Evolutionary conservation across 2,797 vertebrate genomes (phyloP).

Genomic region (Alauda arvensis): DNA sequence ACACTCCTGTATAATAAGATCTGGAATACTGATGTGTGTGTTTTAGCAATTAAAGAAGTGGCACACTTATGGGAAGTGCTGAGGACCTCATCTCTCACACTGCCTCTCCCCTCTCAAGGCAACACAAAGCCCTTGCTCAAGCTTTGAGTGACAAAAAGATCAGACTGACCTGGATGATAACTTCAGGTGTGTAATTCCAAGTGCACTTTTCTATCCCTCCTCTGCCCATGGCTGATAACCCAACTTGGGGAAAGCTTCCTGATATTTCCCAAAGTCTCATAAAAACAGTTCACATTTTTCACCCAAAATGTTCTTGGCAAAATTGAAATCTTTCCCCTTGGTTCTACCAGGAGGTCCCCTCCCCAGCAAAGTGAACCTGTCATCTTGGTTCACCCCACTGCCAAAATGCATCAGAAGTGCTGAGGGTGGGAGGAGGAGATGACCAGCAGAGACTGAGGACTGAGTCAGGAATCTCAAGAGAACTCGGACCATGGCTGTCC

Average conservation of each 20-base stretch:
- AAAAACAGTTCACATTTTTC: background rate
- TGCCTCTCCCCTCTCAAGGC: background rate
- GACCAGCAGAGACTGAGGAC: background rate
- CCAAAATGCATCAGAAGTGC: background rate
- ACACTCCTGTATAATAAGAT: background rate
- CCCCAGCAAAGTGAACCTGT: background rate
- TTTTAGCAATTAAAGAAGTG: background rate
- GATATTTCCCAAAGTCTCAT: background rate
- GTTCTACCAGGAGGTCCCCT: background rate
- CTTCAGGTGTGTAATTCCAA: background rate
- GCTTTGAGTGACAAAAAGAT: background rate
- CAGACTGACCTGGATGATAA: background rate
- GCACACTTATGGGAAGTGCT: background rate
- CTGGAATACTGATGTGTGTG: background rate
- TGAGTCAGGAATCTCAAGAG: background rate
- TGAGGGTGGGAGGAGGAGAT: background rate
- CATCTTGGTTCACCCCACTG: background rate
- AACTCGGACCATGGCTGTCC: background rate
- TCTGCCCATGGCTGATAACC: background rate
- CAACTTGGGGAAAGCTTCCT: background rate
- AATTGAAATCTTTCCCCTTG: background rate
- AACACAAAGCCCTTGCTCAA: background rate
- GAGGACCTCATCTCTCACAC: background rate
- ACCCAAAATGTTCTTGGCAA: background rate
- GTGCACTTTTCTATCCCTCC: background rate